Evolutionary conservation across 1,140 invertebrate species (phyloP), one percentile per base, ranked within the genome.

Genomic region (Drosophila biarmipes): DNA sequence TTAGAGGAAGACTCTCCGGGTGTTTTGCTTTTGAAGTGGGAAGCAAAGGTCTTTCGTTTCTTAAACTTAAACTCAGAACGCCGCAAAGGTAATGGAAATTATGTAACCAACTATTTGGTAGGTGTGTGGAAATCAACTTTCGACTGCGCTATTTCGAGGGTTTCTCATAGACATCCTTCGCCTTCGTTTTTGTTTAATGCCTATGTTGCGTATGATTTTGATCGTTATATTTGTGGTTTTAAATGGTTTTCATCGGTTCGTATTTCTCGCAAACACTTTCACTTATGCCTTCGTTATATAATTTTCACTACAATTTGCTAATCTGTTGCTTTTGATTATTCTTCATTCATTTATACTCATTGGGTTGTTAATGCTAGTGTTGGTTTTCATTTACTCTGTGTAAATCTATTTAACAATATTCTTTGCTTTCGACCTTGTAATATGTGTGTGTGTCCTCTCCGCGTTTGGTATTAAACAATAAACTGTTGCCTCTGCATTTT

Each of bases 331-430:
- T 90, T 90, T 90, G 80, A 90, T 90, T 90, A 85, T 72, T 90
- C 73, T 85, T 85, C 66, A 64, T 78, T 78, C 53, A 48, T 59
- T 73, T 79, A 67, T 69, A 43, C 71, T 56, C 54, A 53, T 74
- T 68, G 66, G 61, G 35, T 63, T 53, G 46, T 79, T 75, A 71
- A 73, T 58, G 27, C 78, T 76, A 72, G 68, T 42, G 48, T 80
- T 49, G 53, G 15, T 61, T 68, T 61, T 27, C 45, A 59, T 57
- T 56, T 29, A 51, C 42, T 67, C 62, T 64, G 77, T 81, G 79
- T 90, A 80, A 85, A 74, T 85, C 85, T 90, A 89, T 78, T 90
- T 81, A 86, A 87, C 81, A 87, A 82, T 90, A 90, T 82, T 68
- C 76, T 90, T 86, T 86, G 69, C 77, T 71, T 71, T 86, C 57